Conservation (phyloP, 1,140 invertebrate genomes). For the Nasonia giraulti region DNA sequence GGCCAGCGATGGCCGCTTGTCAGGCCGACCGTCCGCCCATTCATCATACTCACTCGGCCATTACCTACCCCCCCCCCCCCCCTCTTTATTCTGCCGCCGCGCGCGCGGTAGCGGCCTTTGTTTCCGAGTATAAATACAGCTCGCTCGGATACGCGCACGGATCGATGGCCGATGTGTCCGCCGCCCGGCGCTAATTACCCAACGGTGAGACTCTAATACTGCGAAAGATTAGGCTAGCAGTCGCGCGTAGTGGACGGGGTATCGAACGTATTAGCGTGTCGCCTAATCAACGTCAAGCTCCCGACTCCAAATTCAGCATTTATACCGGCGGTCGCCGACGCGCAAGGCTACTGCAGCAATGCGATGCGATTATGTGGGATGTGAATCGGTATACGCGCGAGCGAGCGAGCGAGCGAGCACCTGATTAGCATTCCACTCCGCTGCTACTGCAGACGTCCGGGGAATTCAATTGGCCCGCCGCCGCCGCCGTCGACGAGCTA, state of each 20-base stretch:
- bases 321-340: background rate
- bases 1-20: conserved; percentile 72
- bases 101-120: conserved; percentile 60
- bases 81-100: background rate
- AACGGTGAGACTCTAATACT: conserved; percentile 53
- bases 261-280: conserved; percentile 63
- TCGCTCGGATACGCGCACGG: conserved; percentile 60
- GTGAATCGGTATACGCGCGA: background rate
- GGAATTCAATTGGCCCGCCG: conserved; percentile 35
- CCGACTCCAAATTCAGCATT: conserved; percentile 51
- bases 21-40: conserved; percentile 67
- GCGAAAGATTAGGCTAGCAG: conserved; percentile 61
- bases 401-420: background rate
- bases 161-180: background rate
- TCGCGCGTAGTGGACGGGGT: conserved; percentile 50
- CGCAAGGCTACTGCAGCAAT: background rate
- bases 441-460: conserved; percentile 6
- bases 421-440: conserved; percentile 23
- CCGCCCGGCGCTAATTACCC: conserved; percentile 67
- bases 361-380: background rate
- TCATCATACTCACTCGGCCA: conserved; percentile 74
- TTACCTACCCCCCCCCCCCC: conserved; percentile 55
- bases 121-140: conserved; percentile 68
- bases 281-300: conserved; percentile 54
- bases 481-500: background rate